A percentile compares a stretch with the other conserved stretches of the same genome.
phyloP scores from a whole-genome alignment of 2,113 vertebrate genomes.

The Laterallus jamaicensis region DNA sequence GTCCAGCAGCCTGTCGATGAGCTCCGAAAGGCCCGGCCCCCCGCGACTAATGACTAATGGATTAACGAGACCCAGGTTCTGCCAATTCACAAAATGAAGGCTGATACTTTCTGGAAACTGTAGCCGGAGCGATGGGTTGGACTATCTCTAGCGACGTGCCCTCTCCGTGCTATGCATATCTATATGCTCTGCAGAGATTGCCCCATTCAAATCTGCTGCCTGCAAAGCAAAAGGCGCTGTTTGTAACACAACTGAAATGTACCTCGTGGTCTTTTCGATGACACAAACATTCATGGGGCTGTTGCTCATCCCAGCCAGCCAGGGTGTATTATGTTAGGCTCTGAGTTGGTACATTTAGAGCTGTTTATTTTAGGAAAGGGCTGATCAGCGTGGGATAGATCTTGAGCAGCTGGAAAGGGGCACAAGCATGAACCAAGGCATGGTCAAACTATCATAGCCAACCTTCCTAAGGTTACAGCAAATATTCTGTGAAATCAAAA shows the following conservation, averaged over 20 bases:
- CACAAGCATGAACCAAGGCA: background rate
- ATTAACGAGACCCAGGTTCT: background rate
- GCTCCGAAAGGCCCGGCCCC: accelerated
- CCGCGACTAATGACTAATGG: background rate
- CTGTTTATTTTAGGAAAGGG: slow-evolving; percentile 15
- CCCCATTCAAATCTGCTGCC: background rate
- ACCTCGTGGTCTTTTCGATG: background rate
- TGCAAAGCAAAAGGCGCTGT: background rate
- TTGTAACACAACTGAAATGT: background rate
- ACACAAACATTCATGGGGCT: background rate
- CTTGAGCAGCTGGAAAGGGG: background rate
- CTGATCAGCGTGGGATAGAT: background rate
- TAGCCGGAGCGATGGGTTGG: background rate
- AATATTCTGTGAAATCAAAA: background rate
- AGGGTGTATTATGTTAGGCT: background rate
- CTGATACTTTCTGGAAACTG: background rate
- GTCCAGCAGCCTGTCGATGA: slow-evolving; percentile 26
- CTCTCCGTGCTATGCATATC: accelerated
- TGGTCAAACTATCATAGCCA: accelerated
- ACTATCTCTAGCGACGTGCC: background rate
- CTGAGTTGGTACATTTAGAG: background rate
- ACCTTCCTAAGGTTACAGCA: background rate
- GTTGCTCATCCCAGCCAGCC: background rate
- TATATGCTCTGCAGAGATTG: background rate
- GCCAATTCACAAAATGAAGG: slow-evolving; percentile 5